These are phyloP conservation scores for Cryptoprocta ferox DNA, from an alignment of 2,797 vertebrate genomes.

Conservation along the genomic window DNA sequence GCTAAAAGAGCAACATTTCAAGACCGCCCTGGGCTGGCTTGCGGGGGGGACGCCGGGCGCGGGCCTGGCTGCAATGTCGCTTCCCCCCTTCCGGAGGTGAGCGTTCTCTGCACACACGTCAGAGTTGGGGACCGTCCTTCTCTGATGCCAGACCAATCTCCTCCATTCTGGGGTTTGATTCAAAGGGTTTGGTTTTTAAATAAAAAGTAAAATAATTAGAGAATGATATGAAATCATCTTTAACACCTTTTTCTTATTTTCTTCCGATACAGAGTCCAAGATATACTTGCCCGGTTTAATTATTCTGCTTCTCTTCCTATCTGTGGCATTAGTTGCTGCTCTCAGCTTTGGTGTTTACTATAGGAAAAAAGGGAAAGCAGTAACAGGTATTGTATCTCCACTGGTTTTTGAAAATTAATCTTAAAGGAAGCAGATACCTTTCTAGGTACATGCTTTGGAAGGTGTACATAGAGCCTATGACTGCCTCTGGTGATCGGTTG, in stretches of 20 bases:
- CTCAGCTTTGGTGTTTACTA: conserved; percentile 82
- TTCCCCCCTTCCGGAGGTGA: accelerated
- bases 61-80: accelerated
- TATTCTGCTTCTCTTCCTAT: conserved; percentile 81
- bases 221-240: background rate
- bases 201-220: background rate
- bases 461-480: background rate
- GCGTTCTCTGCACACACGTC: accelerated
- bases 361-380: conserved; percentile 86
- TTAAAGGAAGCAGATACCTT: background rate
- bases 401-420: background rate
- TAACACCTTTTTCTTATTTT: conserved; percentile 48
- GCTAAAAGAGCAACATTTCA: background rate
- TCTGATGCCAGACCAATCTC: background rate
- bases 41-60: accelerated
- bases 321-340: conserved; percentile 79
- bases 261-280: conserved; percentile 80
- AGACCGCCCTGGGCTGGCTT: background rate
- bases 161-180: background rate
- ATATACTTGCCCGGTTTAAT: conserved; percentile 82
- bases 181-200: background rate
- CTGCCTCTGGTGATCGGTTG: background rate
- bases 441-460: background rate
- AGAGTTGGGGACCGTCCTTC: accelerated
- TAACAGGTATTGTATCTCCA: conserved; percentile 85